Evolutionary conservation across 35 echinoderm and acorn worm genomes (phyloP), one percentile per base, ranked within the genome.

Genomic region (Lytechinus pictus): DNA sequence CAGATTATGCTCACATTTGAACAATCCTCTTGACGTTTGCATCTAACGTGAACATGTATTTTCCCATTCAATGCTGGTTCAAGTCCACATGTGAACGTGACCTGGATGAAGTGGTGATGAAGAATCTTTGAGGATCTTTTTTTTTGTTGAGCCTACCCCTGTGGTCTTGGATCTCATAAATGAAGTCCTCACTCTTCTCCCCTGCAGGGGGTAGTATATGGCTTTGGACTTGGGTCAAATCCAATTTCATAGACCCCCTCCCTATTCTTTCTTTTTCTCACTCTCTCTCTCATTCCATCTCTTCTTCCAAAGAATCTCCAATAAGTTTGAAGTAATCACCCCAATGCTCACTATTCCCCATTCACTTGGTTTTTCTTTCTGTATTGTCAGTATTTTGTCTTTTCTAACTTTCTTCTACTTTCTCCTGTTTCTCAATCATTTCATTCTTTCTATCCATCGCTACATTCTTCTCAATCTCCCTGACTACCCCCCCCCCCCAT

Each of bases 201-300:
- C 19, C 66, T 79, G 66, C 66, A 79, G 66, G 66, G 66, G 66
- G 66, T 79, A 79, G 66, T 24, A 44, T 24, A 24, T 24, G 66
- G 66, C 66, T 79, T 79, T 79, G 66, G 66, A 79, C 66, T 79
- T 24, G 66, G 66, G 66, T 79, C 66, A 79, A 79, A 79, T 79
- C 19, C 66, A 79, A 79, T 24, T 79, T 6, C 66, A 79, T 79
- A 24, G 66, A 16, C 66, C 66, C n/a, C 66, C 16, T 5, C 3
- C 21, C 66, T 27, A 5, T 24, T 24, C 21, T 8, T 14, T 7
- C 21, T 24, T 24, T 66, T 16, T 66, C 61, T 24, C 87, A 33
- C 27, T 14, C 87, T 53, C 27, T 89, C 87, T 89, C 13, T 53
- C 6, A 44, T 89, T 12, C 27, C 13, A 6, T 54, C 16, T 12